These are phyloP conservation scores for Polyommatus icarus DNA, from an alignment of 2,888 invertebrate genomes.

Conservation along the genomic window DNA sequence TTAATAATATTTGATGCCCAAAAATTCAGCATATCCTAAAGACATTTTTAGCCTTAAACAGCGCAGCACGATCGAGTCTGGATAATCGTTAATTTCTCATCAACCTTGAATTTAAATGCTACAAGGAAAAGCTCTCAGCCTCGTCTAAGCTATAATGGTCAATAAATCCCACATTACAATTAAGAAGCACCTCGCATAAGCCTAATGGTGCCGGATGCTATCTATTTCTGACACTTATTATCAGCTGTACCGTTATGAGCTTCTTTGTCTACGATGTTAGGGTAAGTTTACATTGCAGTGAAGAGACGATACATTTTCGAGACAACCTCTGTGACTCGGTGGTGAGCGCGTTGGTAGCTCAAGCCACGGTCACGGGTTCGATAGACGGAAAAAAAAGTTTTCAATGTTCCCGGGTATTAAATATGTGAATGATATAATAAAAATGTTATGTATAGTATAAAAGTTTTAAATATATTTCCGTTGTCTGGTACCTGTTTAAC, in stretches of 20 bases:
- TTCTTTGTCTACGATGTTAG: slow-evolving; percentile 10
- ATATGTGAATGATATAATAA: too few relatives aligned
- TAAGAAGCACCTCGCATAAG: slow-evolving; percentile 42
- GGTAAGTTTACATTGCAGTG: neutral
- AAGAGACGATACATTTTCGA: neutral
- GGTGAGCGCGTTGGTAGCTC: too few relatives aligned
- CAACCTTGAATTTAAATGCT: slow-evolving; percentile 66
- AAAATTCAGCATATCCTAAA: too few relatives aligned
- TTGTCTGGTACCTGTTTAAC: too few relatives aligned
- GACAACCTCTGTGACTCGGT: too few relatives aligned
- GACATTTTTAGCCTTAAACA: neutral
- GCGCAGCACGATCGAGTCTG: neutral
- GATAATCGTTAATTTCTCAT: slow-evolving; percentile 46
- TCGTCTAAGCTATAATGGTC: slow-evolving; percentile 48
- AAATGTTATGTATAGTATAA: too few relatives aligned
- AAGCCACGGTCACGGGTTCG: too few relatives aligned
- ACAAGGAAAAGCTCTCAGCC: slow-evolving; percentile 65
- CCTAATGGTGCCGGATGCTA: slow-evolving; percentile 16
- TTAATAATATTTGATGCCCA: too few relatives aligned
- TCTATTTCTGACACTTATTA: slow-evolving; percentile 29
- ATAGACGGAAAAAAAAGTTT: too few relatives aligned
- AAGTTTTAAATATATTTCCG: too few relatives aligned
- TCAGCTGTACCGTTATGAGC: slow-evolving; percentile 10
- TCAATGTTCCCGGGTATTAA: too few relatives aligned
- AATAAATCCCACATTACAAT: slow-evolving; percentile 49